Percentiles rank a stretch among this genome's conserved stretches.
These are phyloP conservation scores for Oreotragus oreotragus DNA, from an alignment of 2,113 vertebrate genomes.

Conservation along the genomic window DNA sequence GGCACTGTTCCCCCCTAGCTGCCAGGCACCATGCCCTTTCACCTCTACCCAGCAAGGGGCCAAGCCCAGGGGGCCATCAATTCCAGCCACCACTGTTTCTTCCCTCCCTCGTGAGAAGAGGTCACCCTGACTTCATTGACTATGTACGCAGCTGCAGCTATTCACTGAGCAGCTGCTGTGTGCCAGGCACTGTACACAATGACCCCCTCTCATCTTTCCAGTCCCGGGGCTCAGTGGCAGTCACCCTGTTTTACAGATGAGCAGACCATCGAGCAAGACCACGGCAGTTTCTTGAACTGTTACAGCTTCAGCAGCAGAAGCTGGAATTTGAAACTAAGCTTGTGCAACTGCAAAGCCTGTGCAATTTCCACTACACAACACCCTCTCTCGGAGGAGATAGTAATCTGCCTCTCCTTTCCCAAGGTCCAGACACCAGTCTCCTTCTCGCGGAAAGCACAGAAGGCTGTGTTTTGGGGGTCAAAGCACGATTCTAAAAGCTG, in stretches of 20 bases:
- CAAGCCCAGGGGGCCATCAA: not conserved
- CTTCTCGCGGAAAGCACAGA: not conserved
- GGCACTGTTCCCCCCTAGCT: not conserved
- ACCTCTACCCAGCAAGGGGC: not conserved
- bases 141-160: not conserved
- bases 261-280: not conserved
- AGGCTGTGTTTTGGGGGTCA: not conserved
- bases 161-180: not conserved
- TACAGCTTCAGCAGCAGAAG: not conserved
- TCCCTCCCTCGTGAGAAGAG: not conserved
- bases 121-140: not conserved
- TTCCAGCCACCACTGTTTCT: not conserved
- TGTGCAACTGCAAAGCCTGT: not conserved
- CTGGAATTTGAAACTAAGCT: not conserved
- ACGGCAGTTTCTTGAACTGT: not conserved
- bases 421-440: not conserved
- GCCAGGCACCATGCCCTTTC: not conserved
- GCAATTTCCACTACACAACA: not conserved
- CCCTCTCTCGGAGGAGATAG: not conserved
- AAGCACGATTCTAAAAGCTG: not conserved
- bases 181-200: not conserved
- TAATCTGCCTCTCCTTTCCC: not conserved
- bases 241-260: not conserved
- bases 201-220: not conserved
- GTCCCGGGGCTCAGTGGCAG: not conserved